A percentile compares a stretch with the other conserved stretches of the same genome.
These are phyloP conservation scores for Sinodicranocentrus sp. DNA, from an alignment of 2,888 invertebrate species.

Conservation along the genomic window DNA sequence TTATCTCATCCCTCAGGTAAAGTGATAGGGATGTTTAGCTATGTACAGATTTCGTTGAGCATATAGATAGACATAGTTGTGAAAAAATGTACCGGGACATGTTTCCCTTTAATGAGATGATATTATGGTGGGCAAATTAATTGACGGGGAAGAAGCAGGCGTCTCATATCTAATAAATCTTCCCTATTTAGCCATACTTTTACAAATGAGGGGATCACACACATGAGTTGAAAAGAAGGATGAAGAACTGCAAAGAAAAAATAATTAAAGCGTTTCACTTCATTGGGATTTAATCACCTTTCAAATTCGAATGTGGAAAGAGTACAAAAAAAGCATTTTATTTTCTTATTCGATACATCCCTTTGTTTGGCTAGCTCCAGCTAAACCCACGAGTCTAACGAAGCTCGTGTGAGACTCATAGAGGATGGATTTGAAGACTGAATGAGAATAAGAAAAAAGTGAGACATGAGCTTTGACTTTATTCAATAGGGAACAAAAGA, in stretches of 20 bases:
- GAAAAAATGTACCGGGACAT: too few species aligned
- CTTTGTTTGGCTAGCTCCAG: too few species aligned
- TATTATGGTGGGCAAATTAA: slow-evolving; percentile 43
- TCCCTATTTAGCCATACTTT: slow-evolving; percentile 1
- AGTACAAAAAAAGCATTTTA: background rate
- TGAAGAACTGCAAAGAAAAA: too few species aligned
- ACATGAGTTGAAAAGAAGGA: background rate
- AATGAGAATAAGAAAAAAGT: background rate
- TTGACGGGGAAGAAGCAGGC: slow-evolving; percentile 42
- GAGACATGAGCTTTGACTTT: background rate
- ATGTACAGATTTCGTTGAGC: too few species aligned
- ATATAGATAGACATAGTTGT: too few species aligned
- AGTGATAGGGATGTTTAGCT: too few species aligned
- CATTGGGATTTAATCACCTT: slow-evolving; percentile 38
- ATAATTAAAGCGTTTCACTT: slow-evolving; percentile 25
- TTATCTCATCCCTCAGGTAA: background rate
- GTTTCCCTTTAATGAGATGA: slow-evolving; percentile 49
- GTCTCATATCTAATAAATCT: slow-evolving; percentile 36
- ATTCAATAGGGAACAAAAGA: slow-evolving; percentile 42
- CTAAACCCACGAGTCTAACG: too few species aligned
- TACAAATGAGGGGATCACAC: slow-evolving; percentile 3
- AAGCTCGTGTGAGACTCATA: too few species aligned
- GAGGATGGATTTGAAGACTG: too few species aligned
- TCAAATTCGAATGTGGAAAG: slow-evolving; percentile 20
- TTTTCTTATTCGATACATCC: too few species aligned